Percentiles rank a stretch among this genome's conserved stretches.
These are phyloP conservation scores for Anarrhichthys ocellatus DNA, from an alignment of 2,113 vertebrate genomes.

Conservation along the genomic window DNA sequence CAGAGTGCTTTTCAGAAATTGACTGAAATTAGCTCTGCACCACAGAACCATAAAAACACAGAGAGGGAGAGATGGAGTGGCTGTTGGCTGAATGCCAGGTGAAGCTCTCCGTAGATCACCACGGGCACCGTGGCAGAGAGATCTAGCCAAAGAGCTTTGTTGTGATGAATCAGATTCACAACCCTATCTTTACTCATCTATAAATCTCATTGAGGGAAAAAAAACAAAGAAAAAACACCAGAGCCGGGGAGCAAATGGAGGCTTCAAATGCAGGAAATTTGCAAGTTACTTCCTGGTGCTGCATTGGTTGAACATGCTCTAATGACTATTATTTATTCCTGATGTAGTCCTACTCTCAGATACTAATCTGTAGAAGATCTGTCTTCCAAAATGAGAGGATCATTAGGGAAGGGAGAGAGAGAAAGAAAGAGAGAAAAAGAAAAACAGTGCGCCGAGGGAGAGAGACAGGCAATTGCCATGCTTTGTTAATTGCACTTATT, in stretches of 20 bases:
- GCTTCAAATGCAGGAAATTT: constrained; percentile 65
- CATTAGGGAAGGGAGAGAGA: constrained; percentile 57
- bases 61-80: constrained; percentile 39
- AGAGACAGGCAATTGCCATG: constrained; percentile 65
- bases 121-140: constrained; percentile 62
- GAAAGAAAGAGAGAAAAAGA: background rate
- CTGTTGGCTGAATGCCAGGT: constrained; percentile 70
- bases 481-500: constrained; percentile 80
- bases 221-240: constrained; percentile 38
- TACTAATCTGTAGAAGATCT: constrained; percentile 72
- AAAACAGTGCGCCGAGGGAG: background rate
- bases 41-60: constrained; percentile 66
- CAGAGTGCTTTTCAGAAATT: constrained; percentile 71
- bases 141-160: constrained; percentile 70
- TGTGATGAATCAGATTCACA: constrained; percentile 80
- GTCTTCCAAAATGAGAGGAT: constrained; percentile 68
- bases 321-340: constrained; percentile 84
- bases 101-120: constrained; percentile 63
- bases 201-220: constrained; percentile 66
- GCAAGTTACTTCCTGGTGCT: constrained; percentile 58
- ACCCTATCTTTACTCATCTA: constrained; percentile 78
- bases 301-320: constrained; percentile 67
- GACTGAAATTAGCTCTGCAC: constrained; percentile 72
- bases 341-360: constrained; percentile 61
- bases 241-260: constrained; percentile 32